Evolutionary conservation across 2,113 vertebrate genomes (phyloP).

Genomic region (Sturnus vulgaris): DNA sequence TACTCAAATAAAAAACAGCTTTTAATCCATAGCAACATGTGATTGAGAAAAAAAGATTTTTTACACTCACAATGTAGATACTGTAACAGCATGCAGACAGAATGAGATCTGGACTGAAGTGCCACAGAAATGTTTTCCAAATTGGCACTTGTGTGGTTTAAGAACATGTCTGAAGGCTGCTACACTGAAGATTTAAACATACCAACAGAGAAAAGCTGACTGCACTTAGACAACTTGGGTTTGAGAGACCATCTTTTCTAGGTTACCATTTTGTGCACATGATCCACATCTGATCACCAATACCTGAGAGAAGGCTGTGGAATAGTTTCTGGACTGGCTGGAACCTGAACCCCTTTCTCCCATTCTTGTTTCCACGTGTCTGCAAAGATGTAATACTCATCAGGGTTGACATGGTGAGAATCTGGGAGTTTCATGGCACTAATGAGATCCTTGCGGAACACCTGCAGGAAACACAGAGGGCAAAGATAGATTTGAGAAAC

Average conservation of each 20-base stretch:
- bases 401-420: constrained; percentile 88
- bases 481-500: neutral
- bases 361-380: constrained; percentile 98
- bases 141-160: neutral
- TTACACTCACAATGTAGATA: neutral
- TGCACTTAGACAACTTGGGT: neutral
- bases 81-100: neutral
- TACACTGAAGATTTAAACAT: neutral
- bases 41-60: neutral
- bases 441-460: constrained; percentile 99
- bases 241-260: neutral
- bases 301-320: constrained; percentile 90
- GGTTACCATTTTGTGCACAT: neutral
- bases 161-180: neutral
- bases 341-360: constrained; percentile 98
- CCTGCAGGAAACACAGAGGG: constrained; percentile 67
- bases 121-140: neutral
- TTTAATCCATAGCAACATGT: neutral
- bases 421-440: constrained; percentile 99
- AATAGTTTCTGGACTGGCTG: constrained; percentile 87
- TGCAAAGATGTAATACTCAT: constrained; percentile 91
- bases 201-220: neutral
- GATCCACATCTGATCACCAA: neutral
- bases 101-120: neutral
- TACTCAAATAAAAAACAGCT: neutral